Evolutionary conservation across 2,113 vertebrate species (phyloP).

Genomic region (Corydoras sp.): DNA sequence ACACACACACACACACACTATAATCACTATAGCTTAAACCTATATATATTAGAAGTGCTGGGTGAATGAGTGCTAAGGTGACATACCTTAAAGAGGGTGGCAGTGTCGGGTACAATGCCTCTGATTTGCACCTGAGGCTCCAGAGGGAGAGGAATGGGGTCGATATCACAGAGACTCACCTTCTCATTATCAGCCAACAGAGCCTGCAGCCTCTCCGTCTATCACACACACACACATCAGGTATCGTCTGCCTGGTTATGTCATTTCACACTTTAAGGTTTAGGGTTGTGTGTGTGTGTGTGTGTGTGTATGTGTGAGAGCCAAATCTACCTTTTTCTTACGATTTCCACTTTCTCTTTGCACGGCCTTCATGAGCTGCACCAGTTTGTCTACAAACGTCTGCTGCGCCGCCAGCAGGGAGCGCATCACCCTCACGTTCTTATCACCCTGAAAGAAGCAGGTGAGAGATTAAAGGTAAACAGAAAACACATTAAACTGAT

Average conservation of each 20-base stretch:
- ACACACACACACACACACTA: neutral
- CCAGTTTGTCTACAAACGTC: slow-evolving; percentile 91
- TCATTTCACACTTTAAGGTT: too few species aligned
- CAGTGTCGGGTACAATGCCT: slow-evolving; percentile 93
- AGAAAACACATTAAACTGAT: neutral
- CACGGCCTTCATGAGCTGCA: slow-evolving; percentile 97
- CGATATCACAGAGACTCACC: slow-evolving; percentile 91
- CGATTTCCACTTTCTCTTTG: slow-evolving; percentile 96
- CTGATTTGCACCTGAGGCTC: slow-evolving; percentile 91
- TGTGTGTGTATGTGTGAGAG: neutral
- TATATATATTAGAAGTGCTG: too few species aligned
- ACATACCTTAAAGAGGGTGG: slow-evolving; percentile 91
- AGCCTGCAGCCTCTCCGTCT: slow-evolving; percentile 92
- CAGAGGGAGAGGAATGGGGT: slow-evolving; percentile 91
- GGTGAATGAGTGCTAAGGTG: too few species aligned
- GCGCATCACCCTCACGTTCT: slow-evolving; percentile 92
- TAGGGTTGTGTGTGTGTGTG: neutral
- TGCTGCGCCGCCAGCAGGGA: slow-evolving; percentile 91
- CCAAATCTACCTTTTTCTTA: slow-evolving; percentile 82
- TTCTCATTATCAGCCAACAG: slow-evolving; percentile 94
- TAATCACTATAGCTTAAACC: neutral
- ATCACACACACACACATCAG: slow-evolving; percentile 5
- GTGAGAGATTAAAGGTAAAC: neutral
- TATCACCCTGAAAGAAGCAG: slow-evolving; percentile 76
- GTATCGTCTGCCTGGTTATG: neutral